These are phyloP conservation scores for Sphyrna mokarran DNA, from an alignment of 2,113 vertebrate genomes.

Conservation along the genomic window DNA sequence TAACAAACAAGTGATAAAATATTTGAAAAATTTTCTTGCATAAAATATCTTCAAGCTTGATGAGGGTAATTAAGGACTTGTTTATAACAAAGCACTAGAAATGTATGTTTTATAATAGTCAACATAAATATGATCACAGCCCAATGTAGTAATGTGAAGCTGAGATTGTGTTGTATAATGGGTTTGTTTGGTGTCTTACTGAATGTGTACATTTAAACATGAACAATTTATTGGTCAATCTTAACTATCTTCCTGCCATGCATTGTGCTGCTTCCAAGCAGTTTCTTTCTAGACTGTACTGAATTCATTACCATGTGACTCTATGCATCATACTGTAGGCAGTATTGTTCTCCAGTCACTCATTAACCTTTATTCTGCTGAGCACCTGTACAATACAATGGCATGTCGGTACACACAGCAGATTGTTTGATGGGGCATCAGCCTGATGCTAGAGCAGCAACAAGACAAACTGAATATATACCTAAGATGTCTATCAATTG, in stretches of 20 bases:
- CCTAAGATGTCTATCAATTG: neutral
- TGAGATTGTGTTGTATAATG: neutral
- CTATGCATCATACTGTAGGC: too few relatives aligned
- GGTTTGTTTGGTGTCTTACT: too few relatives aligned
- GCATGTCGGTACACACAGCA: too few relatives aligned
- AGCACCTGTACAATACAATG: too few relatives aligned
- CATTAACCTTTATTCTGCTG: too few relatives aligned
- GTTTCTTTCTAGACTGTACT: too few relatives aligned
- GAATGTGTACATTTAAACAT: too few relatives aligned
- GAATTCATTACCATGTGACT: too few relatives aligned
- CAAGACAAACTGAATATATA: neutral
- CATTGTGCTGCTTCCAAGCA: too few relatives aligned
- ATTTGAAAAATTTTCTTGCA: neutral
- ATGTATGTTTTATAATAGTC: neutral
- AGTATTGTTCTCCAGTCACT: too few relatives aligned
- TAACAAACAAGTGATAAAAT: neutral
- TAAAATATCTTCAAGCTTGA: neutral
- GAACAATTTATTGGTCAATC: too few relatives aligned
- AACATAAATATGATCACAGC: neutral
- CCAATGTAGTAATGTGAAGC: neutral
- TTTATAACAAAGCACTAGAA: neutral
- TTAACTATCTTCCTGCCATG: too few relatives aligned
- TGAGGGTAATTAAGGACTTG: neutral
- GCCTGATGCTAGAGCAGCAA: neutral
- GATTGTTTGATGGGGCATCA: neutral